Evolutionary conservation across 1,140 invertebrate genomes (phyloP).

Genomic region (Oedothorax gibbosus): DNA sequence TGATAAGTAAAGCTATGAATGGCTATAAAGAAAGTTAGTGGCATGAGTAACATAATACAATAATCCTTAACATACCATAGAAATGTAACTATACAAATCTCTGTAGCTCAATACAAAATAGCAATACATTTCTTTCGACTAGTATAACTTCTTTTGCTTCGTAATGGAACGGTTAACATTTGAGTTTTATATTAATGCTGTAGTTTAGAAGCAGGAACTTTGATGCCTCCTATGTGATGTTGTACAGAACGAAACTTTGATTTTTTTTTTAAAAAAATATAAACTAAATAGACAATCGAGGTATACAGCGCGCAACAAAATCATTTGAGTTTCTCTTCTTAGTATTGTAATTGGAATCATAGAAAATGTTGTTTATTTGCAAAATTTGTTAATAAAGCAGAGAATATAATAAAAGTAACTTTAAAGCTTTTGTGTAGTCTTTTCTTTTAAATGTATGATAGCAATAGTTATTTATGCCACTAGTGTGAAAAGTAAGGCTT

Average conservation of each 20-base stretch:
- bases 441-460: too few relatives aligned
- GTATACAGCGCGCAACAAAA: constrained; percentile 22
- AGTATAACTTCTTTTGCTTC: too few relatives aligned
- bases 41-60: too few relatives aligned
- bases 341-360: constrained; percentile 27
- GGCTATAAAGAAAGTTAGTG: neutral
- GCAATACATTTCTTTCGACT: too few relatives aligned
- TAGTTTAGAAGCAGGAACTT: neutral
- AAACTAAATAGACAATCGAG: constrained; percentile 59
- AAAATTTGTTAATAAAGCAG: constrained; percentile 49
- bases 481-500: too few relatives aligned
- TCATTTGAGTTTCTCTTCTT: constrained; percentile 35
- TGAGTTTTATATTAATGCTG: too few relatives aligned
- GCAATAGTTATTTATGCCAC: too few relatives aligned
- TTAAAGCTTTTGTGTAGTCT: neutral
- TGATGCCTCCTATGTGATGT: constrained; percentile 45
- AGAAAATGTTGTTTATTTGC: constrained; percentile 40
- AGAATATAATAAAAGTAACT: constrained; percentile 44
- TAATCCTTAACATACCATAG: too few relatives aligned
- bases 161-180: too few relatives aligned
- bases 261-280: constrained; percentile 29
- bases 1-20: neutral
- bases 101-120: too few relatives aligned
- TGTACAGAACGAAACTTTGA: constrained; percentile 37
- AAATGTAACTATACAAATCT: too few relatives aligned